These are phyloP conservation scores for Tenthredo amoena DNA, from an alignment of 2,888 invertebrate genomes.

Conservation along the genomic window DNA sequence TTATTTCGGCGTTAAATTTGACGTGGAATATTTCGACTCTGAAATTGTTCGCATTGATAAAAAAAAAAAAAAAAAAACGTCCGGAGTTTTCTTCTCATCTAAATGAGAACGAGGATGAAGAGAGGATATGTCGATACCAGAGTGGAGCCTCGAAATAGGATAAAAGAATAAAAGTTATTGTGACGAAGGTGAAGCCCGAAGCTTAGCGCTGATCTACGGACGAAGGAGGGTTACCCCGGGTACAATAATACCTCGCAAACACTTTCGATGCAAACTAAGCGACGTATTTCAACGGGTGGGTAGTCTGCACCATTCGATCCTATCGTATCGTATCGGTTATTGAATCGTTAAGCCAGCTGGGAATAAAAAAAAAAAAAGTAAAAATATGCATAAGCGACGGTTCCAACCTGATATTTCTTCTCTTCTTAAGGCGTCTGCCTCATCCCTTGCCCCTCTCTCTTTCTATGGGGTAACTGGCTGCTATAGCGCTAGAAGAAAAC, in stretches of 20 bases:
- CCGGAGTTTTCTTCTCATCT: background rate
- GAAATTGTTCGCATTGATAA: background rate
- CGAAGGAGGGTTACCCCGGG: constrained; percentile 32
- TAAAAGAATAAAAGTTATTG: constrained; percentile 43
- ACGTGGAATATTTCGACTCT: background rate
- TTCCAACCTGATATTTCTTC: constrained; percentile 32
- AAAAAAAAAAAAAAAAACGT: background rate
- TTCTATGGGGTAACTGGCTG: background rate
- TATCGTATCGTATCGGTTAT: constrained; percentile 68
- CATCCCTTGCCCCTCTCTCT: background rate
- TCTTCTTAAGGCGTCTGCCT: constrained; percentile 10
- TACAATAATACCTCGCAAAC: constrained; percentile 62
- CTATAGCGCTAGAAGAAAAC: background rate
- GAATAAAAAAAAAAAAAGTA: constrained; percentile 25
- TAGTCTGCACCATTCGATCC: constrained; percentile 63
- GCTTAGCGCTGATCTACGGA: constrained; percentile 49
- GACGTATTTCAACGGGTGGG: constrained; percentile 57
- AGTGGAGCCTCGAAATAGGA: background rate
- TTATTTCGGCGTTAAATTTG: background rate
- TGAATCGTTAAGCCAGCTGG: constrained; percentile 72
- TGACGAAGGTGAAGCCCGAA: constrained; percentile 43
- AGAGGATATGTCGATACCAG: constrained; percentile 17
- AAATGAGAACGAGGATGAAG: constrained; percentile 24
- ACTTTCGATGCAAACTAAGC: constrained; percentile 74
- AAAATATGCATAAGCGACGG: constrained; percentile 38